Evolutionary conservation across 1,140 invertebrate species (phyloP).

Genomic region (Cydia fagiglandana): DNA sequence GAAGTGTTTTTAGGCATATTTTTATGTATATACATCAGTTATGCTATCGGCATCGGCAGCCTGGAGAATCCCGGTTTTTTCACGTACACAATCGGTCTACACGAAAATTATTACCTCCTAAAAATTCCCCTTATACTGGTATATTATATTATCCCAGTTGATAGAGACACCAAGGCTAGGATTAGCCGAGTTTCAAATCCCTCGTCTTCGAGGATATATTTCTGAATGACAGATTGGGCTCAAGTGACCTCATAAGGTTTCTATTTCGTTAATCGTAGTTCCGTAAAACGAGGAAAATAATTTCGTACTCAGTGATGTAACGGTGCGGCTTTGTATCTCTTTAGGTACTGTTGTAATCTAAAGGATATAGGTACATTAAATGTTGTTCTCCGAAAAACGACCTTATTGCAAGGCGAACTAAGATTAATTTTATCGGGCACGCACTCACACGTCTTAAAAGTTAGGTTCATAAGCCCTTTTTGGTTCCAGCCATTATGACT

Average conservation of each 20-base stretch:
- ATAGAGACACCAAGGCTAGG: neutral
- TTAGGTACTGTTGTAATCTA: neutral
- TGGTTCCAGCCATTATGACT: neutral
- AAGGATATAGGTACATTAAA: neutral
- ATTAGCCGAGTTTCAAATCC: neutral
- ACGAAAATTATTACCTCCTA: no score
- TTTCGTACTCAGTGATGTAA: slow-evolving; percentile 18
- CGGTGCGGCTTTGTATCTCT: slow-evolving; percentile 16
- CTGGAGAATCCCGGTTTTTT: no score
- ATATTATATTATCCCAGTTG: neutral
- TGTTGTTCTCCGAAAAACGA: neutral
- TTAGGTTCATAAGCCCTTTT: neutral
- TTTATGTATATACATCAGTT: no score
- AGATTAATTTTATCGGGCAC: neutral
- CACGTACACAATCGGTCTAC: no score
- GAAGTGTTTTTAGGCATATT: no score
- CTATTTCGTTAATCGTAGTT: neutral
- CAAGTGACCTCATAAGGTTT: neutral
- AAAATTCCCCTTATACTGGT: neutral
- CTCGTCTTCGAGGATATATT: neutral
- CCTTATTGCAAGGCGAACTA: neutral
- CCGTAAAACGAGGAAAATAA: slow-evolving; percentile 19
- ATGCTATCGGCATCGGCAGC: no score
- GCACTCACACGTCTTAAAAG: neutral
- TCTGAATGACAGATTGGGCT: neutral